A percentile compares a stretch with the other conserved stretches of the same genome.
Conservation (phyloP, 2,113 vertebrate species). For the Tachysurus fulvidraco region DNA sequence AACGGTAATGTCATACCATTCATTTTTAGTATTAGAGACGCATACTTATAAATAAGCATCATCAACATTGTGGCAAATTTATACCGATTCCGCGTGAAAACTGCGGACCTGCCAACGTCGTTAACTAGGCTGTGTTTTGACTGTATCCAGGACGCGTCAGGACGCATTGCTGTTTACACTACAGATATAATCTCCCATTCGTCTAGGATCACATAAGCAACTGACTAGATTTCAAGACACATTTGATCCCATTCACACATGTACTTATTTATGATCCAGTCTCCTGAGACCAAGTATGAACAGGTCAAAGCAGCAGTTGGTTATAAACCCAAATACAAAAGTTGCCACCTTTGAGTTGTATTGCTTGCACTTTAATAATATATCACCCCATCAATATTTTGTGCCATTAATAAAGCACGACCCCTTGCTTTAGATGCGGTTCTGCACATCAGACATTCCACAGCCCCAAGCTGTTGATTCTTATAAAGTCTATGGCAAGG, state of each 20-base stretch:
- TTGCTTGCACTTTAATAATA: not conserved
- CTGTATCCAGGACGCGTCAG: not conserved
- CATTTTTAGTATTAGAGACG: not conserved
- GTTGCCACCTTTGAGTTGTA: not conserved
- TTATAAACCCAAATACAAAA: not conserved
- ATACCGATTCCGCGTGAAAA: not conserved
- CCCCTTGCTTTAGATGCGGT: constrained; percentile 3
- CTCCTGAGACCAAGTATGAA: not conserved
- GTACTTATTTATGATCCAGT: not conserved
- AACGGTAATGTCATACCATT: not conserved
- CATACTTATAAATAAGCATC: not conserved
- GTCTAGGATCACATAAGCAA: not conserved
- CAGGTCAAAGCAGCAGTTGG: not conserved
- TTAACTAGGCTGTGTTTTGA: not conserved
- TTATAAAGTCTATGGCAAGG: not conserved
- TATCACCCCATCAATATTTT: not conserved
- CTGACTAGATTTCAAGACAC: not conserved
- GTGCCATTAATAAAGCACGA: not conserved
- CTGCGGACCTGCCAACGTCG: not conserved
- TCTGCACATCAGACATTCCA: not conserved
- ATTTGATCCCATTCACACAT: not conserved
- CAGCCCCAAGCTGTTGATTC: constrained; percentile 15
- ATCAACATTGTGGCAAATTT: not conserved
- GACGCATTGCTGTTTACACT: not conserved
- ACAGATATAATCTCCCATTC: not conserved